Conservation (phyloP, 2,113 vertebrate species). For the Pluvianellus socialis region DNA sequence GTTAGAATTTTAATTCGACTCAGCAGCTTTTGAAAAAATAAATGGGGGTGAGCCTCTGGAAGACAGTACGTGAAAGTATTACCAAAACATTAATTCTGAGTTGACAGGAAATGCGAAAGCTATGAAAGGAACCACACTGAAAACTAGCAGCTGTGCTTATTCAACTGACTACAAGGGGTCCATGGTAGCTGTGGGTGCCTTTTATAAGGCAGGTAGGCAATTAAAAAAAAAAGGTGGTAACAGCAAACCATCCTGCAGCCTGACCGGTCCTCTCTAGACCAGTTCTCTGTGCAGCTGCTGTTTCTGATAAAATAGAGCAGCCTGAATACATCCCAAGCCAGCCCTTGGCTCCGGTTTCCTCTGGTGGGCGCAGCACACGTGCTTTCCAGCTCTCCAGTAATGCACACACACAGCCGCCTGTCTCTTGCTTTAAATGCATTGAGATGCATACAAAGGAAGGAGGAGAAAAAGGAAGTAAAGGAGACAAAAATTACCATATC, state of each 20-base stretch:
- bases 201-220: not conserved
- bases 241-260: not conserved
- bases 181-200: not conserved
- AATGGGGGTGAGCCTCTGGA: not conserved
- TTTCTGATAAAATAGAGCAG: not conserved
- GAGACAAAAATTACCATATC: constrained; percentile 27
- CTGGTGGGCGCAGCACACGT: not conserved
- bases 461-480: not conserved
- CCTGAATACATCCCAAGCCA: not conserved
- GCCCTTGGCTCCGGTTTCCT: not conserved
- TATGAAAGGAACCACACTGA: not conserved
- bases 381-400: not conserved
- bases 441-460: not conserved
- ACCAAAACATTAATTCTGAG: not conserved
- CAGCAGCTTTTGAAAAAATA: not conserved
- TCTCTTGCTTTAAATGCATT: not conserved
- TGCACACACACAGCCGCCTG: not conserved
- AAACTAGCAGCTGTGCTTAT: not conserved
- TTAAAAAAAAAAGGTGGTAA: not conserved
- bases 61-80: not conserved
- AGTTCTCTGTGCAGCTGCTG: not conserved
- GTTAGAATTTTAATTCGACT: not conserved
- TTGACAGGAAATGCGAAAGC: not conserved
- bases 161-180: not conserved
- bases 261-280: not conserved